Conservation (phyloP, 2,888 invertebrate genomes). For the Octodonta nipae region DNA sequence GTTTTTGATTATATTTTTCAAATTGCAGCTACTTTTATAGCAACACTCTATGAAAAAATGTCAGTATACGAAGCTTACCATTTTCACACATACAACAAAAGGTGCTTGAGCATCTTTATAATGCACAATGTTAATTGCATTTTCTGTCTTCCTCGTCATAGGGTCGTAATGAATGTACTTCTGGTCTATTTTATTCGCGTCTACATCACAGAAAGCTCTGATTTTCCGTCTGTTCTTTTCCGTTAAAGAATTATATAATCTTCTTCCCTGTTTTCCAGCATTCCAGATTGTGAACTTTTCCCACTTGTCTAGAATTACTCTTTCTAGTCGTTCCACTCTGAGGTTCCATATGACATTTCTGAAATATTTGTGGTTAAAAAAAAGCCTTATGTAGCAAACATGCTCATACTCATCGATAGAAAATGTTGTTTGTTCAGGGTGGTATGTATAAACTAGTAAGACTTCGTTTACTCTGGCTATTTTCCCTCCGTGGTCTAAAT, state of each 20-base stretch:
- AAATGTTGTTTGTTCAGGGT: slow-evolving; percentile 52
- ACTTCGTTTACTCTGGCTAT: slow-evolving; percentile 47
- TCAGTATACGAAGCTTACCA: slow-evolving; percentile 35
- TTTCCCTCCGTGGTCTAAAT: slow-evolving; percentile 50
- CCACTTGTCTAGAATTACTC: slow-evolving; percentile 47
- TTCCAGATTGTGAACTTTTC: slow-evolving; percentile 65
- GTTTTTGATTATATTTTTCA: too few species aligned
- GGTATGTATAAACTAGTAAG: slow-evolving; percentile 60
- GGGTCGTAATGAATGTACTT: slow-evolving; percentile 52
- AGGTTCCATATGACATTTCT: slow-evolving; percentile 52
- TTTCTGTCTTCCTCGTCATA: slow-evolving; percentile 36
- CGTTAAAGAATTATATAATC: slow-evolving; percentile 46
- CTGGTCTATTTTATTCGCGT: slow-evolving; percentile 56
- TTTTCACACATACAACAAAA: slow-evolving; percentile 66
- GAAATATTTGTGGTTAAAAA: slow-evolving; percentile 10
- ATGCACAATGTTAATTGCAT: slow-evolving; percentile 54
- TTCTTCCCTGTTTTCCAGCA: slow-evolving; percentile 68
- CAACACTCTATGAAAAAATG: neutral
- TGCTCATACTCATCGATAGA: slow-evolving; percentile 43
- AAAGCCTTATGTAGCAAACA: neutral
- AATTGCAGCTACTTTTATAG: too few species aligned
- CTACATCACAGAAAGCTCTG: slow-evolving; percentile 63
- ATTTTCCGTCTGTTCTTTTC: slow-evolving; percentile 40
- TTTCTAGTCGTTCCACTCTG: slow-evolving; percentile 41
- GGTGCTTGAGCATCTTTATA: slow-evolving; percentile 52